phyloP scores from a whole-genome alignment of 1,140 invertebrate species.

The Diorhabda elongata region DNA sequence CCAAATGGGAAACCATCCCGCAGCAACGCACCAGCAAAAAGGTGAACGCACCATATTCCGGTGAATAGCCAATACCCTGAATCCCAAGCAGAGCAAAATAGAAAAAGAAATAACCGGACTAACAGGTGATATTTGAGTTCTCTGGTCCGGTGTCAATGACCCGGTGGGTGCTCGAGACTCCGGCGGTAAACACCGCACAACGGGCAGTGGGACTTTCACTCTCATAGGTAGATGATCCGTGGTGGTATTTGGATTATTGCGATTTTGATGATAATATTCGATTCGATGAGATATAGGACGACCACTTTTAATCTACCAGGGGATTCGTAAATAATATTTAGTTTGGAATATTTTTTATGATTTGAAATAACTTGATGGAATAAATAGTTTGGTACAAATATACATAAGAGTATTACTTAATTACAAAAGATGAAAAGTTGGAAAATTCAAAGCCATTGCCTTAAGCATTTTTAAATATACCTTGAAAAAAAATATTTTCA shows the following conservation, averaged over 20 bases:
- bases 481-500: too few species aligned
- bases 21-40: background rate
- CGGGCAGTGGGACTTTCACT: constrained; percentile 25
- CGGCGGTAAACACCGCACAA: background rate
- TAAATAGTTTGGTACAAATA: too few species aligned
- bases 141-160: constrained; percentile 10
- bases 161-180: constrained; percentile 7
- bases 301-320: too few species aligned
- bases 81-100: constrained; percentile 10
- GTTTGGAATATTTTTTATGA: too few species aligned
- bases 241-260: constrained; percentile 5
- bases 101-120: constrained; percentile 11
- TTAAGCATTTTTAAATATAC: too few species aligned
- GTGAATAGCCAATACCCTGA: constrained; percentile 10
- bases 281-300: too few species aligned
- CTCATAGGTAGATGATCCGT: constrained; percentile 29
- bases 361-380: too few species aligned
- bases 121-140: constrained; percentile 12
- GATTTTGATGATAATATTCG: background rate
- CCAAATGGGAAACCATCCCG: too few species aligned
- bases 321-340: too few species aligned
- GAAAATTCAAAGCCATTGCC: too few species aligned
- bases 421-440: too few species aligned
- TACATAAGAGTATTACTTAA: too few species aligned
- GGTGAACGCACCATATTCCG: background rate